Conservation (phyloP, 2,888 invertebrate genomes). For the Megastigmus dorsalis region DNA sequence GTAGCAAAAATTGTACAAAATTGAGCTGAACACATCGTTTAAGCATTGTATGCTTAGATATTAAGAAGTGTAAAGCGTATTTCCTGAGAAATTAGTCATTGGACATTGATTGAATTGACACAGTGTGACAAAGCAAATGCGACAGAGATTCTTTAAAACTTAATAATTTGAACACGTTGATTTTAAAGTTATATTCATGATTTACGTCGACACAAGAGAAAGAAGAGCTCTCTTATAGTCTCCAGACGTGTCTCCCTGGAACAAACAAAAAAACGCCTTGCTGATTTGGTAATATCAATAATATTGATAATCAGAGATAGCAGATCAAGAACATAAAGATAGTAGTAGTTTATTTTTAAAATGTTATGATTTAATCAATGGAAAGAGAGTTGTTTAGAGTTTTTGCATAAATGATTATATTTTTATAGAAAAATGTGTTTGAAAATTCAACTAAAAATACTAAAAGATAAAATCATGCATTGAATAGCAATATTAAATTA, state of each 20-base stretch:
- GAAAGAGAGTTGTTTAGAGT: slow-evolving; percentile 45
- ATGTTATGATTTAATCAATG: slow-evolving; percentile 4
- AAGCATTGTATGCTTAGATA: slow-evolving; percentile 37
- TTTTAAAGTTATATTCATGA: slow-evolving; percentile 3
- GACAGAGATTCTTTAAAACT: slow-evolving; percentile 35
- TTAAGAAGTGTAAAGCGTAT: slow-evolving; percentile 34
- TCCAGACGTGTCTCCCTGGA: slow-evolving; percentile 94
- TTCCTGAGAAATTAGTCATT: slow-evolving; percentile 46
- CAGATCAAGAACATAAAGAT: slow-evolving; percentile 21
- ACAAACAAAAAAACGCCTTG: slow-evolving; percentile 66
- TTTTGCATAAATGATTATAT: no score
- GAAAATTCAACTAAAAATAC: neutral
- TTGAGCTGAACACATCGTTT: slow-evolving; percentile 49
- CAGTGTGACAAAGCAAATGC: slow-evolving; percentile 43
- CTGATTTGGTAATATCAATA: slow-evolving; percentile 17
- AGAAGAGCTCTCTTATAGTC: slow-evolving; percentile 94
- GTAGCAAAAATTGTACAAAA: slow-evolving; percentile 26
- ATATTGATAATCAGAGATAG: slow-evolving; percentile 24
- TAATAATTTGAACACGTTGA: slow-evolving; percentile 19
- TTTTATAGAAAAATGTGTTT: neutral
- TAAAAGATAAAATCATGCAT: neutral
- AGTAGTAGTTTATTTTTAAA: no score
- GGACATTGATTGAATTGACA: slow-evolving; percentile 39
- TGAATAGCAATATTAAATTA: neutral
- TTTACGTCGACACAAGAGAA: slow-evolving; percentile 84